These are phyloP conservation scores for Nephila pilipes DNA, from an alignment of 1,140 invertebrate species.

Conservation along the genomic window DNA sequence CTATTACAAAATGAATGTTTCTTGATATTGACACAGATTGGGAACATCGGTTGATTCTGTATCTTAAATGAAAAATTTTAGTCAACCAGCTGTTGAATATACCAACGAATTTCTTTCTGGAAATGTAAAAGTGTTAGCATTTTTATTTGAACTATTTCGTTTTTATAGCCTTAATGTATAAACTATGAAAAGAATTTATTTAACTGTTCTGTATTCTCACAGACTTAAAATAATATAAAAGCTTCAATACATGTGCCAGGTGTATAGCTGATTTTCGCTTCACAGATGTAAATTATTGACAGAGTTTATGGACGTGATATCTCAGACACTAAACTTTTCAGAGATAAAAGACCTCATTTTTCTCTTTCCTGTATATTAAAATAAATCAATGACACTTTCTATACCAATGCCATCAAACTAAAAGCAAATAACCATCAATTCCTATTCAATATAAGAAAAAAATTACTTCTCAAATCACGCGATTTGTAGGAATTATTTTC, in stretches of 20 bases:
- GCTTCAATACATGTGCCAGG: too few species aligned
- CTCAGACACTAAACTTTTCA: background rate
- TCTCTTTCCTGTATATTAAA: background rate
- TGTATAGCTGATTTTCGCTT: background rate
- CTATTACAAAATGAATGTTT: too few species aligned
- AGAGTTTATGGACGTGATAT: background rate
- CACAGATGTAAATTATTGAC: background rate
- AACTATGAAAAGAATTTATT: too few species aligned
- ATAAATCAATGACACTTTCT: background rate
- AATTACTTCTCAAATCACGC: background rate
- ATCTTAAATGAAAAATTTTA: too few species aligned
- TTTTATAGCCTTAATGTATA: too few species aligned
- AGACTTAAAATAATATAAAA: background rate
- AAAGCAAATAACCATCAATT: background rate
- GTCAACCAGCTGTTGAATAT: too few species aligned
- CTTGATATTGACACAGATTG: too few species aligned
- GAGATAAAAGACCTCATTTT: background rate
- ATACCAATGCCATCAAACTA: background rate
- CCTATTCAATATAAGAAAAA: background rate
- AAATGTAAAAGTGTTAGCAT: too few species aligned
- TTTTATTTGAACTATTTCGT: too few species aligned
- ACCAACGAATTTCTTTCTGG: too few species aligned
- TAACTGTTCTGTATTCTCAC: background rate
- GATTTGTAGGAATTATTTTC: slow-evolving; percentile 31
- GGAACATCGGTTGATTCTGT: too few species aligned